Percentiles rank a stretch among this genome's conserved stretches.
phyloP scores from a whole-genome alignment of 2,113 vertebrate genomes.

The Polyodon spathula region DNA sequence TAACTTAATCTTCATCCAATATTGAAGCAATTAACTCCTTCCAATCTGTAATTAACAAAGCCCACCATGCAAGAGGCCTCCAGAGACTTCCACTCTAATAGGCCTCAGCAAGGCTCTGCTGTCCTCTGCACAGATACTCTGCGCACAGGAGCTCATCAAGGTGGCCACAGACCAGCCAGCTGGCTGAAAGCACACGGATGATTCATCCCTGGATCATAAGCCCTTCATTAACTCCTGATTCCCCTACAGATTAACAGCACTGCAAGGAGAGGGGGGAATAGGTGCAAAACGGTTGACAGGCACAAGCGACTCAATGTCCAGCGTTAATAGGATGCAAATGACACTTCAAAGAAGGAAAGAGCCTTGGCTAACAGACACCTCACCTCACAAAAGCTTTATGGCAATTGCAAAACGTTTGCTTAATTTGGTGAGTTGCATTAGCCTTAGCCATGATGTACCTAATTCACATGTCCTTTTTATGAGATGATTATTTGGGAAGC shows the following conservation, averaged over 20 bases:
- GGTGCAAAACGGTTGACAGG: conserved; percentile 54
- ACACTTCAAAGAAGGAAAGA: conserved; percentile 20
- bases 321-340: conserved; percentile 71
- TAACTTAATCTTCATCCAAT: conserved; percentile 77
- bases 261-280: conserved; percentile 20
- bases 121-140: conserved; percentile 38
- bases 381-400: no score
- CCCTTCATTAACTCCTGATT: conserved; percentile 74
- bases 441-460: no score
- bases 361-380: not conserved
- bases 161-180: conserved; percentile 45
- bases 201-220: conserved; percentile 59
- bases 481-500: no score
- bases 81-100: conserved; percentile 45
- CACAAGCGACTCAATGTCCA: conserved; percentile 59
- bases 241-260: conserved; percentile 71
- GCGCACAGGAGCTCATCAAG: conserved; percentile 38
- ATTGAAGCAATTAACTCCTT: conserved; percentile 87
- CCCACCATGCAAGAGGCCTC: conserved; percentile 57
- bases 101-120: conserved; percentile 30
- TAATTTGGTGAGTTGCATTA: no score
- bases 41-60: conserved; percentile 79
- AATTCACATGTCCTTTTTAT: no score
- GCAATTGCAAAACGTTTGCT: no score
- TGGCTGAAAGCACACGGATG: conserved; percentile 56